These are phyloP conservation scores for Thamnophis elegans DNA, from an alignment of 2,797 vertebrate species.

Conservation along the genomic window DNA sequence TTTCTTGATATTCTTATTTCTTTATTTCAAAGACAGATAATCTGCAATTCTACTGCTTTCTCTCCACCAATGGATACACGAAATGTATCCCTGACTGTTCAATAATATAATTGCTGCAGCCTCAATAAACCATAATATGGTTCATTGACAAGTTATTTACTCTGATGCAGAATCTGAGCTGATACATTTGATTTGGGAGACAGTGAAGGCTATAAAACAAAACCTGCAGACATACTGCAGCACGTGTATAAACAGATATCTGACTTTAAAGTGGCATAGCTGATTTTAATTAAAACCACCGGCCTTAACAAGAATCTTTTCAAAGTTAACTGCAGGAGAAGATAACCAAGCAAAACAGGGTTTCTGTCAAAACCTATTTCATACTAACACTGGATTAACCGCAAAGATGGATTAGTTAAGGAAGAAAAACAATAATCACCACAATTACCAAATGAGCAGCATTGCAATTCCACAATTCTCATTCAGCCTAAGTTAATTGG, in stretches of 20 bases:
- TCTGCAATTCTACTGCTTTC: neutral
- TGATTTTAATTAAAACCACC: neutral
- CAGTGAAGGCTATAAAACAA: neutral
- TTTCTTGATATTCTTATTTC: neutral
- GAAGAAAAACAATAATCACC: accelerated
- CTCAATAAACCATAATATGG: neutral
- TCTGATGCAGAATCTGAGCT: neutral
- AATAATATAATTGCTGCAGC: neutral
- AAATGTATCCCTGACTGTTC: neutral
- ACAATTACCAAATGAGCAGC: neutral
- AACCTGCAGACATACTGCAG: neutral
- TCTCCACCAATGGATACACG: neutral
- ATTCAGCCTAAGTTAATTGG: neutral
- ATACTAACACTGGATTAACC: constrained; percentile 13
- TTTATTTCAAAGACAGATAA: neutral
- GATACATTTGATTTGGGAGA: neutral
- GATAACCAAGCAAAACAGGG: neutral
- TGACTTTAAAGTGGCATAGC: neutral
- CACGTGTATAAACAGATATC: neutral
- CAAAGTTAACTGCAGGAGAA: neutral
- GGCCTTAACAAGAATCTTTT: constrained; percentile 6
- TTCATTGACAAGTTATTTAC: neutral
- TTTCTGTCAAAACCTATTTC: neutral
- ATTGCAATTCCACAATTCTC: neutral
- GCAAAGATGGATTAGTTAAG: neutral